These are phyloP conservation scores for Microcebus ravelobensis DNA, from an alignment of 2,113 vertebrate genomes.

Conservation along the genomic window DNA sequence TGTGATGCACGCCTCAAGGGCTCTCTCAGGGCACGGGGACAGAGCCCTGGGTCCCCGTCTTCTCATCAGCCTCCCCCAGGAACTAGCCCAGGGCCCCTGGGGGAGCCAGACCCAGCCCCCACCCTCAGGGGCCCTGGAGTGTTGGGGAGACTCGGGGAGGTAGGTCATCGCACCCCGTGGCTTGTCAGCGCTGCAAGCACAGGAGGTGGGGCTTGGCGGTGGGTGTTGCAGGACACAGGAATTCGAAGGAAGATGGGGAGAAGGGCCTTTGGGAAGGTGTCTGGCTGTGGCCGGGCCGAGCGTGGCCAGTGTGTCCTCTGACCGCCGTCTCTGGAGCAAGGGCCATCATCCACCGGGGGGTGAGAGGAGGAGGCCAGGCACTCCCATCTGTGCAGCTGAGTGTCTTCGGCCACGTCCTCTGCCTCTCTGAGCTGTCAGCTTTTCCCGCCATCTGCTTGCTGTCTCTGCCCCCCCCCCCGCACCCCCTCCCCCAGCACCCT, in stretches of 20 bases:
- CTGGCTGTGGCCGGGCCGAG: background rate
- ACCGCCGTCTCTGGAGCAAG: accelerated
- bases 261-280: background rate
- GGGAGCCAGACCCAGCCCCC: background rate
- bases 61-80: background rate
- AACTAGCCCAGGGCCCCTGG: background rate
- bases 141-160: background rate
- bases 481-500: too few species aligned
- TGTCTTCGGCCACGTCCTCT: background rate
- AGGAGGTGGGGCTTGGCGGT: background rate
- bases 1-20: background rate
- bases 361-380: background rate
- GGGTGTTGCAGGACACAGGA: background rate
- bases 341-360: too few species aligned
- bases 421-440: too few species aligned
- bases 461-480: background rate
- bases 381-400: background rate
- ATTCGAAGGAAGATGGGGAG: background rate
- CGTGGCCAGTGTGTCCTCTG: background rate
- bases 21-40: background rate
- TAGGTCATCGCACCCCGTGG: too few species aligned
- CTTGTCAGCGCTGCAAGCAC: background rate
- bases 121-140: background rate
- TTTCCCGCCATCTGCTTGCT: background rate
- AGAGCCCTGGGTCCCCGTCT: background rate